A percentile compares a stretch with the other conserved stretches of the same genome.
These are phyloP conservation scores for Drosophila eugracilis DNA, from an alignment of 1,140 invertebrate genomes.

Conservation along the genomic window DNA sequence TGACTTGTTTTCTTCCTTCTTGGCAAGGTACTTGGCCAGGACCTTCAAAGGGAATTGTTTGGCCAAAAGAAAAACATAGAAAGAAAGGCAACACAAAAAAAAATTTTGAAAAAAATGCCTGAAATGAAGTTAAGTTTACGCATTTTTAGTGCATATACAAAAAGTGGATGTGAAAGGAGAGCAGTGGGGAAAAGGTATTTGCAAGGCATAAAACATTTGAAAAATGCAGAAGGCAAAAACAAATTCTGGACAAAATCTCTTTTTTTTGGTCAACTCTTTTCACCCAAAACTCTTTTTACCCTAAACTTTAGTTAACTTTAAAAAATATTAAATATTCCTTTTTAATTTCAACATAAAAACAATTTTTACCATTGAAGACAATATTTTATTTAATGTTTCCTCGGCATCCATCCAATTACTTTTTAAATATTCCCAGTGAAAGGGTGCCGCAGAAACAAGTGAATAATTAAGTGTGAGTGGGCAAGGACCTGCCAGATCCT, in stretches of 20 bases:
- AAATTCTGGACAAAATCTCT: not conserved
- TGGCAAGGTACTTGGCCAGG: constrained; percentile 44
- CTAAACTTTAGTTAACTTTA: not conserved
- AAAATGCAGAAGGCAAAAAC: constrained; percentile 45
- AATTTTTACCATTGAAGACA: no score
- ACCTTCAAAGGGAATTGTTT: constrained; percentile 66
- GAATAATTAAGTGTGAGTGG: constrained; percentile 40
- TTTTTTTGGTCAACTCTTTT: not conserved
- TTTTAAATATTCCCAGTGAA: not conserved
- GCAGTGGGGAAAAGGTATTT: constrained; percentile 55
- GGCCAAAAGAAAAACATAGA: constrained; percentile 69
- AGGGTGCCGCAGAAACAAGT: constrained; percentile 11
- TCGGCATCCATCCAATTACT: no score
- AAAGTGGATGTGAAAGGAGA: constrained; percentile 1
- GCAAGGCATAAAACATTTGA: constrained; percentile 46
- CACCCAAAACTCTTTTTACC: no score
- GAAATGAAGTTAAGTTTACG: constrained; percentile 58
- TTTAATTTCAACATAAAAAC: no score
- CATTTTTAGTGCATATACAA: constrained; percentile 60
- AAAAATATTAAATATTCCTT: not conserved
- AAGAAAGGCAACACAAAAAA: constrained; percentile 22
- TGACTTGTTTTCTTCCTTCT: constrained; percentile 7
- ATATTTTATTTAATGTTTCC: not conserved
- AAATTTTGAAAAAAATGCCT: constrained; percentile 26
- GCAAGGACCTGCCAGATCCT: constrained; percentile 22